A percentile compares a stretch with the other conserved stretches of the same genome.
These are phyloP conservation scores for Cyclopterus lumpus DNA, from an alignment of 2,797 vertebrate species.

Conservation along the genomic window DNA sequence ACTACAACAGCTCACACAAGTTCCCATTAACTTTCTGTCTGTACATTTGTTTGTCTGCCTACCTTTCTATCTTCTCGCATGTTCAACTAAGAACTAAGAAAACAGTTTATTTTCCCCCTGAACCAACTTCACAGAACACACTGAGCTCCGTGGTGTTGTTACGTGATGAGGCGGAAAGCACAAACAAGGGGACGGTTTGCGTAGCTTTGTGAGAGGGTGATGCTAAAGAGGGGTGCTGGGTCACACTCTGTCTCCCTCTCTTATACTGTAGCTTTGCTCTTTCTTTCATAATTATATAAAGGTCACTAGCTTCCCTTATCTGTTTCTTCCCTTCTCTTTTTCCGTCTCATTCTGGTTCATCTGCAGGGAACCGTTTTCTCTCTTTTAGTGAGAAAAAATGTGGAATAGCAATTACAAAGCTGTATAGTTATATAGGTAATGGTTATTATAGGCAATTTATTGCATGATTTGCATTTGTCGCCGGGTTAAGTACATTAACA, in stretches of 20 bases:
- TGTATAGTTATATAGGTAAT: background rate
- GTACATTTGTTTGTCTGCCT: conserved; percentile 28
- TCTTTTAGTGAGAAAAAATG: conserved; percentile 21
- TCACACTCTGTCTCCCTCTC: conserved; percentile 48
- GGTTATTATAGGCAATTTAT: background rate
- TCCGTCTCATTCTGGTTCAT: background rate
- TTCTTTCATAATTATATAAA: conserved; percentile 35
- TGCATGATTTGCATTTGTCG: background rate
- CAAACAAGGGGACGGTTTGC: conserved; percentile 65
- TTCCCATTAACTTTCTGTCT: conserved; percentile 29
- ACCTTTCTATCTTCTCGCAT: conserved; percentile 19
- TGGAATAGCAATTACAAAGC: background rate
- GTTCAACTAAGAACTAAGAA: conserved; percentile 23
- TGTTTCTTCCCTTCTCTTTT: conserved; percentile 8
- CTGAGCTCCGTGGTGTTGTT: conserved; percentile 47
- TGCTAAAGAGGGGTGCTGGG: conserved; percentile 43
- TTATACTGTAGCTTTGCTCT: conserved; percentile 36
- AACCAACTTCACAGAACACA: conserved; percentile 59
- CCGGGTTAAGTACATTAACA: background rate
- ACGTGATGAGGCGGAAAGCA: conserved; percentile 54
- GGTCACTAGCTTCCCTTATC: conserved; percentile 22
- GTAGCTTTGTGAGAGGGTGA: conserved; percentile 61
- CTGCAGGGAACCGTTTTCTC: background rate
- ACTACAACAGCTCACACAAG: conserved; percentile 11
- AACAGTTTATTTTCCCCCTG: conserved; percentile 36